A percentile compares a stretch with the other conserved stretches of the same genome.
Evolutionary conservation across 2,113 vertebrate species (phyloP).

Genomic region (Brevimyrus niger): DNA sequence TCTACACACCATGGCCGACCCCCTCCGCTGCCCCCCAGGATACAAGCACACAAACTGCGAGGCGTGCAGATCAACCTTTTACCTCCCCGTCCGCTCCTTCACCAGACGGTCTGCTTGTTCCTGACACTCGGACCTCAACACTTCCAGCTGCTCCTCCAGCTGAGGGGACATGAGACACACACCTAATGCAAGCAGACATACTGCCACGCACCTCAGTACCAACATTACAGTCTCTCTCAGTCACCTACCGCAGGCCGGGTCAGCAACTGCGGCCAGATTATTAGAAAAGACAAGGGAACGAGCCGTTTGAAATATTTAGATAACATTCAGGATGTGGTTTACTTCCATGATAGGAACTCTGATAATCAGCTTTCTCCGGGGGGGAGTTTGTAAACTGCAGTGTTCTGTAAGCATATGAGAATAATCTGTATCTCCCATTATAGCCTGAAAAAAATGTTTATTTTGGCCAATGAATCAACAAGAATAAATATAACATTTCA

Average conservation of each 20-base stretch:
- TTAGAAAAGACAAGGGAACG: not conserved
- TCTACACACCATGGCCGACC: slow-evolving; percentile 39
- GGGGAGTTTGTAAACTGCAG: not conserved
- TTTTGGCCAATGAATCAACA: not conserved
- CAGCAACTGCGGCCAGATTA: not conserved
- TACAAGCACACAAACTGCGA: slow-evolving; percentile 25
- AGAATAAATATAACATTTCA: not conserved
- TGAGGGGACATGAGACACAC: slow-evolving; percentile 28
- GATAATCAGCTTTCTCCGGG: not conserved
- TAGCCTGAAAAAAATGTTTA: not conserved
- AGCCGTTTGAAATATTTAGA: not conserved
- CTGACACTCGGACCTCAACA: slow-evolving; percentile 44
- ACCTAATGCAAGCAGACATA: not conserved
- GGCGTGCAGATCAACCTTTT: slow-evolving; percentile 20
- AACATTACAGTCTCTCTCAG: not conserved
- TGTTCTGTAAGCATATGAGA: not conserved
- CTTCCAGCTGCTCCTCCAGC: slow-evolving; percentile 51
- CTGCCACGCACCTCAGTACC: not conserved
- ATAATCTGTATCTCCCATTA: not conserved
- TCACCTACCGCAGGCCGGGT: not conserved
- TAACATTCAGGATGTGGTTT: not conserved
- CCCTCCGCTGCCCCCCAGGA: slow-evolving; percentile 30
- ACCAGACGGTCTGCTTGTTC: slow-evolving; percentile 43
- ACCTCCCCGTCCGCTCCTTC: slow-evolving; percentile 61
- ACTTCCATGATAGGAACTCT: not conserved